These are phyloP conservation scores for Rousettus madagascariensis DNA, from an alignment of 2,797 vertebrate species.

Conservation along the genomic window DNA sequence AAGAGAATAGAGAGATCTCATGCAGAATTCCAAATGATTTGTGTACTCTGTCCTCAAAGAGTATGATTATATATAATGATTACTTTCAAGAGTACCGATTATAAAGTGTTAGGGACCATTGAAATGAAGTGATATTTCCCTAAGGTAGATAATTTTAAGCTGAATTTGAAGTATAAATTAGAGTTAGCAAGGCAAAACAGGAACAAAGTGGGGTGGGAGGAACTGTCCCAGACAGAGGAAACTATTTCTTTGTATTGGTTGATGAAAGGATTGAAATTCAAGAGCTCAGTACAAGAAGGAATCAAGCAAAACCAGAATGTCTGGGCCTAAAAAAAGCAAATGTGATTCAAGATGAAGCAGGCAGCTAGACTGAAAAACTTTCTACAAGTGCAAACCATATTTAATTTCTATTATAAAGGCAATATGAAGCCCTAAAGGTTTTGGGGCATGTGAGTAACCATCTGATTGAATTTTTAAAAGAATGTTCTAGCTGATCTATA, in stretches of 20 bases:
- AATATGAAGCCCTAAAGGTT: neutral
- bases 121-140: neutral
- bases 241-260: neutral
- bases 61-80: neutral
- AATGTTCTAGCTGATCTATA: neutral
- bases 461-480: neutral
- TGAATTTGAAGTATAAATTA: neutral
- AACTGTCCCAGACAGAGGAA: neutral
- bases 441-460: neutral
- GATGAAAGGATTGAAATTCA: neutral
- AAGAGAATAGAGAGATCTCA: neutral
- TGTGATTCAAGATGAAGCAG: neutral
- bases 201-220: neutral
- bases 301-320: neutral
- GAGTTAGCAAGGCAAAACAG: neutral
- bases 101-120: neutral
- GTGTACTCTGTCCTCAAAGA: neutral
- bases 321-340: neutral
- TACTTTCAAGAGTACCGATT: neutral
- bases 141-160: neutral
- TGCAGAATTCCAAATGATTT: neutral
- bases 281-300: neutral
- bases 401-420: neutral
- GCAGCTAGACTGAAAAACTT: neutral
- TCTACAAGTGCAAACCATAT: neutral